Percentiles rank a stretch among this genome's conserved stretches.
phyloP scores from a whole-genome alignment of 2,113 vertebrate genomes.

The Globicephala melas region DNA sequence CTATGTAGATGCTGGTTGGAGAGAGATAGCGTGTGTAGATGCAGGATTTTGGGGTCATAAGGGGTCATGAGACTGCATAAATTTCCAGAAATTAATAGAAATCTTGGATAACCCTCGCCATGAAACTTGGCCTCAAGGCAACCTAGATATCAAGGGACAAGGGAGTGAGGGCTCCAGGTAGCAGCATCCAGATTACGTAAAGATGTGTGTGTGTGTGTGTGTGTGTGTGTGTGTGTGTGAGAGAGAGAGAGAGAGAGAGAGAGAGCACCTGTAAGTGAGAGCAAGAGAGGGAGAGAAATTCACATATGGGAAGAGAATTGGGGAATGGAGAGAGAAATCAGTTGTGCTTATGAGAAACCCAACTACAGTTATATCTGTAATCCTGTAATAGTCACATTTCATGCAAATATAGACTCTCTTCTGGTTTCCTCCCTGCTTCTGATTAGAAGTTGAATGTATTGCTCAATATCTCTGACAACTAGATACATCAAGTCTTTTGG shows the following conservation, averaged over 20 bases:
- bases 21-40: not conserved
- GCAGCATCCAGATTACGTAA: not conserved
- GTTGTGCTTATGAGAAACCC: not conserved
- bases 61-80: not conserved
- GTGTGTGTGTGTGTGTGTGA: no score
- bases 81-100: not conserved
- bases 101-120: not conserved
- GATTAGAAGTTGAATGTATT: not conserved
- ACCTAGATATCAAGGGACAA: not conserved
- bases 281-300: no score
- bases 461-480: not conserved
- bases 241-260: not conserved
- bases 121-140: not conserved
- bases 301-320: not conserved
- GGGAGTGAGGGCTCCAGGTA: not conserved
- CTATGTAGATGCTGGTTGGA: not conserved
- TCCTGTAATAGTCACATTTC: not conserved
- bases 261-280: fast-evolving
- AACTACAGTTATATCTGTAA: not conserved
- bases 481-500: not conserved
- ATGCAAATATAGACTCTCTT: not conserved
- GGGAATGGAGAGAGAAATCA: not conserved
- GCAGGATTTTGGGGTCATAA: not conserved
- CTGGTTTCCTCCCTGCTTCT: not conserved
- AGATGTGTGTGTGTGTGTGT: not conserved